Conservation (phyloP, 2,888 invertebrate species). For the Itoplectis maculator region DNA sequence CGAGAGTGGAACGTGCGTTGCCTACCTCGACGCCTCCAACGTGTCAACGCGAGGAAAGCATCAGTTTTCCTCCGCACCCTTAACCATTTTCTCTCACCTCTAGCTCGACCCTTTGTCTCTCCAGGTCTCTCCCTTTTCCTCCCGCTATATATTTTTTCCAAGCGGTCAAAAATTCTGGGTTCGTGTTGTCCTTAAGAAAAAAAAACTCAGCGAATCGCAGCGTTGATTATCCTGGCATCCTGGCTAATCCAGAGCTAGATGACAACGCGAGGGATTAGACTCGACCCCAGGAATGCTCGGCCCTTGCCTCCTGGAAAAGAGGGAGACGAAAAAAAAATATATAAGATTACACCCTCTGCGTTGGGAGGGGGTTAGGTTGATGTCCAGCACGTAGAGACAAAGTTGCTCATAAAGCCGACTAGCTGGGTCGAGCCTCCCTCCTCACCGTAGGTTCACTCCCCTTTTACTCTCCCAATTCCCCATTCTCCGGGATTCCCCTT, state of each 20-base stretch:
- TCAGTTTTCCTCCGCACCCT: constrained; percentile 53
- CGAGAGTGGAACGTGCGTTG: constrained; percentile 78
- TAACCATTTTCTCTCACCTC: constrained; percentile 36
- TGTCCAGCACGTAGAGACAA: constrained; percentile 76
- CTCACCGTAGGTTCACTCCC: constrained; percentile 63
- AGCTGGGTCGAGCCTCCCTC: constrained; percentile 65
- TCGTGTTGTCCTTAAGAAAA: neutral
- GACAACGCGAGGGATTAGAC: constrained; percentile 59
- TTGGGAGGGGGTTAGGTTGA: too few species aligned
- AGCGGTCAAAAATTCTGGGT: neutral
- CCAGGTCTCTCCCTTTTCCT: constrained; percentile 66
- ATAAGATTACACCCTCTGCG: constrained; percentile 27
- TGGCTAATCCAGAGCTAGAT: neutral
- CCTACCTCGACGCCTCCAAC: constrained; percentile 70
- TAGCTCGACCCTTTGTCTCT: constrained; percentile 70
- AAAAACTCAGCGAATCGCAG: constrained; percentile 13
- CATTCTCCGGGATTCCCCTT: constrained; percentile 63
- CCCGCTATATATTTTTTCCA: constrained; percentile 31
- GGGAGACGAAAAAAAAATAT: constrained; percentile 11
- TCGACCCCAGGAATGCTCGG: constrained; percentile 24
- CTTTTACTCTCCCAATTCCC: constrained; percentile 63
- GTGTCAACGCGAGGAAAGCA: constrained; percentile 54
- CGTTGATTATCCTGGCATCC: constrained; percentile 51
- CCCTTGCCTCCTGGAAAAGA: constrained; percentile 12
- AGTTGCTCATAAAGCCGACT: constrained; percentile 78